A percentile compares a stretch with the other conserved stretches of the same genome.
Evolutionary conservation across 2,113 vertebrate species (phyloP).

Genomic region (Mobula birostris): DNA sequence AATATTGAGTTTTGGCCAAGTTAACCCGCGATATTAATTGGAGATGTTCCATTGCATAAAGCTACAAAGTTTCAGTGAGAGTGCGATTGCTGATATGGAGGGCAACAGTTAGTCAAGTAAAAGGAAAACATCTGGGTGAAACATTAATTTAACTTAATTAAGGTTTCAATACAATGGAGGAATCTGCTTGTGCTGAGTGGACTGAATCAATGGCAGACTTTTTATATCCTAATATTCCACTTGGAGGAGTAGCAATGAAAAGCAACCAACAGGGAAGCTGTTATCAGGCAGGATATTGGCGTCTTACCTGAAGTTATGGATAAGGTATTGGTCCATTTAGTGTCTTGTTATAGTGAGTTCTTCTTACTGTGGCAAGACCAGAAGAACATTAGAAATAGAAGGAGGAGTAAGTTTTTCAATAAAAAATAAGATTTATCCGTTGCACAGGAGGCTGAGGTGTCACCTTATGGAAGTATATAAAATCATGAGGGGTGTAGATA

Average conservation of each 20-base stretch:
- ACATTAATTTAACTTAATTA: not conserved
- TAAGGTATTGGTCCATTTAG: not conserved
- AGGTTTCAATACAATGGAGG: not conserved
- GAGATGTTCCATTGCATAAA: not conserved
- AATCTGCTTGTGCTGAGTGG: not conserved
- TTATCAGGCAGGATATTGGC: not conserved
- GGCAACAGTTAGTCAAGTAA: not conserved
- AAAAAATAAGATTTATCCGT: no score
- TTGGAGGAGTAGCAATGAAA: not conserved
- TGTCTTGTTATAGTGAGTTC: not conserved
- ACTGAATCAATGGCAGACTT: not conserved
- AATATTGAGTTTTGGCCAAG: not conserved
- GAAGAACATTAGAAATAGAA: no score
- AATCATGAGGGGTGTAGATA: no score
- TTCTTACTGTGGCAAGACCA: not conserved
- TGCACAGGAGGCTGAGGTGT: no score
- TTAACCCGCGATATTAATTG: not conserved
- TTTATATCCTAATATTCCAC: not conserved
- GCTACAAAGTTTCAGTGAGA: not conserved
- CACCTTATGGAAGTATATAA: no score
- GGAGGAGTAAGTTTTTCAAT: no score
- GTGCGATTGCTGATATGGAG: not conserved
- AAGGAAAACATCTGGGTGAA: not conserved
- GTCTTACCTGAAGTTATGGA: not conserved
- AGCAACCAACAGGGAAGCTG: no score